Conservation (phyloP, 2,797 vertebrate genomes). For the Psittacula echo region DNA sequence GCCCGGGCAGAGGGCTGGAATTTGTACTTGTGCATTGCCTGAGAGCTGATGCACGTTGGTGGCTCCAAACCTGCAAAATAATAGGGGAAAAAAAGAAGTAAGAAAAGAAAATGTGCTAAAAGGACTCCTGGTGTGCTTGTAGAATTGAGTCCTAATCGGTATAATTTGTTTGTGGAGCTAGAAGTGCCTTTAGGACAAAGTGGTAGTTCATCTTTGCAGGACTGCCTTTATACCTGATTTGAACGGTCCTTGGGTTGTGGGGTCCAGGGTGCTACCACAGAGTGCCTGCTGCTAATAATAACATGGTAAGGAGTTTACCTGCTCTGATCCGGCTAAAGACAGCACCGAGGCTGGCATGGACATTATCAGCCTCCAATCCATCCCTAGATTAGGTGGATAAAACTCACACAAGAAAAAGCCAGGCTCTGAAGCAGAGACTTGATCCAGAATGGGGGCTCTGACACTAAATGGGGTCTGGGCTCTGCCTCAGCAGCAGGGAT, state of each 20-base stretch:
- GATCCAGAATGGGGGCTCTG: not conserved
- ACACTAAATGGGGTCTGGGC: not conserved
- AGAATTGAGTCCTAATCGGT: not conserved
- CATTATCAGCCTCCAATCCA: not conserved
- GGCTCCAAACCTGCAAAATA: conserved; percentile 7
- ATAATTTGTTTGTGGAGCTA: not conserved
- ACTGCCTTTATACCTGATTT: not conserved
- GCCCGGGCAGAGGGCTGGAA: not conserved
- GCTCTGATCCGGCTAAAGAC: conserved; percentile 43
- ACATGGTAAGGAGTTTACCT: conserved; percentile 53
- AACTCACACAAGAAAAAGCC: not conserved
- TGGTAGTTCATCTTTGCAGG: not conserved
- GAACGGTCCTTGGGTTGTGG: not conserved
- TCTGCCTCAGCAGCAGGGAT: not conserved
- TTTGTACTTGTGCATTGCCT: not conserved
- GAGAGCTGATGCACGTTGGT: conserved; percentile 1
- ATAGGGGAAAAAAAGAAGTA: not conserved
- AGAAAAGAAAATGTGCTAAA: not conserved
- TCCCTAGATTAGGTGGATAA: not conserved
- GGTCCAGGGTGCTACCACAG: not conserved
- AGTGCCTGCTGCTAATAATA: conserved; percentile 60
- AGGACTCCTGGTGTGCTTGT: not conserved
- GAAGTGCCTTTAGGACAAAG: not conserved
- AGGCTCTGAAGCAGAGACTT: not conserved
- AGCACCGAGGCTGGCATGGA: not conserved